phyloP scores from a whole-genome alignment of 2,888 invertebrate species.

The Amiota minor region DNA sequence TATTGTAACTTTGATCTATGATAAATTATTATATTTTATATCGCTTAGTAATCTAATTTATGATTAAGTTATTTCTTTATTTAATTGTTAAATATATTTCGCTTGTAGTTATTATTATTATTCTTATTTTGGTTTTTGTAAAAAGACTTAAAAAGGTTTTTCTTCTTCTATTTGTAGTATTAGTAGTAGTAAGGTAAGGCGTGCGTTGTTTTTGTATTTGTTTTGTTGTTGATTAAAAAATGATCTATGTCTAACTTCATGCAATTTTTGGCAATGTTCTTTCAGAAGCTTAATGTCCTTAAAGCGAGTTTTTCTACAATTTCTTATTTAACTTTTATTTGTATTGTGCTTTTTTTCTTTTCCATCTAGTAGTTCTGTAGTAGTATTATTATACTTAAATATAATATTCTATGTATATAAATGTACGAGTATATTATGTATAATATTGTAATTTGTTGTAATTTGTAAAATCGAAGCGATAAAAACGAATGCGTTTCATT shows the following conservation, averaged over 20 bases:
- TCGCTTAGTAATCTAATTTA: not conserved
- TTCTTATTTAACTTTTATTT: not conserved
- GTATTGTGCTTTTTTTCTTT: no score
- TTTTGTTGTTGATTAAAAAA: conserved; percentile 19
- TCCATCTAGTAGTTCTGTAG: not conserved
- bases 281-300: conserved; percentile 29
- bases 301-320: conserved; percentile 21
- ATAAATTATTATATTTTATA: not conserved
- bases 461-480: conserved; percentile 39
- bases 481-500: conserved; percentile 27
- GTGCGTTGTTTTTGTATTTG: conserved; percentile 3
- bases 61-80: not conserved
- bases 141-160: conserved; percentile 22
- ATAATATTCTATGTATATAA: conserved; percentile 22
- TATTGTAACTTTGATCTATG: not conserved
- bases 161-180: not conserved
- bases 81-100: not conserved
- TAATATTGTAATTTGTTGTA: conserved; percentile 31
- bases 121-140: conserved; percentile 6
- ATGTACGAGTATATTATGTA: conserved; percentile 9
- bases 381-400: conserved; percentile 12
- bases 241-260: conserved; percentile 20
- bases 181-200: conserved; percentile 5
- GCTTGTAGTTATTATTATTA: not conserved
- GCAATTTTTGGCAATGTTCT: conserved; percentile 19